These are phyloP conservation scores for Cnemophilus loriae DNA, from an alignment of 2,113 vertebrate species.

Conservation along the genomic window DNA sequence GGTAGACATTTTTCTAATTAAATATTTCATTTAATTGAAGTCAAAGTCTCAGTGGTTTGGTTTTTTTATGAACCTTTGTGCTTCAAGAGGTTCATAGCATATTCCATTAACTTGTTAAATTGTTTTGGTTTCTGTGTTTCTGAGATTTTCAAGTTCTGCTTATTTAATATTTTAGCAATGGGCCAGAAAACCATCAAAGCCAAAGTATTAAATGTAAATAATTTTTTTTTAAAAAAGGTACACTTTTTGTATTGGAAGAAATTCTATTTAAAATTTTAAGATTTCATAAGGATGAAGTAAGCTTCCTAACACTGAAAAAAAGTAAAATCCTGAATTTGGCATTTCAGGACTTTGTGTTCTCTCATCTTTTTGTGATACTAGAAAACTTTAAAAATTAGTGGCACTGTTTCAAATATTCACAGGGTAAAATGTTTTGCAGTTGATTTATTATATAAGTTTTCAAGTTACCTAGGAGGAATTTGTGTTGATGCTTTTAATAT, in stretches of 20 bases:
- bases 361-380: not conserved
- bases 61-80: not conserved
- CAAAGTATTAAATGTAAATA: not conserved
- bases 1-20: not conserved
- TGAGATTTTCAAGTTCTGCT: not conserved
- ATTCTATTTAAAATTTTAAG: not conserved
- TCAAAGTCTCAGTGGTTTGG: not conserved
- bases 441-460: not conserved
- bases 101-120: not conserved
- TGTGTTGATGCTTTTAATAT: not conserved
- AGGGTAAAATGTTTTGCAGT: not conserved
- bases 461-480: not conserved
- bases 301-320: not conserved
- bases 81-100: not conserved
- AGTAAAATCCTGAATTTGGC: not conserved
- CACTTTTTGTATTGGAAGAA: not conserved
- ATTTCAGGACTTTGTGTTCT: not conserved
- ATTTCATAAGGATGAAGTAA: not conserved
- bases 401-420: not conserved
- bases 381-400: not conserved
- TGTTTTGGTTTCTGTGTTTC: not conserved
- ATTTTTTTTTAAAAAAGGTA: not conserved
- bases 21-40: not conserved
- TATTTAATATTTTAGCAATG: not conserved
- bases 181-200: not conserved